These are phyloP conservation scores for Plagodis pulveraria DNA, from an alignment of 2,888 invertebrate genomes.

Conservation along the genomic window DNA sequence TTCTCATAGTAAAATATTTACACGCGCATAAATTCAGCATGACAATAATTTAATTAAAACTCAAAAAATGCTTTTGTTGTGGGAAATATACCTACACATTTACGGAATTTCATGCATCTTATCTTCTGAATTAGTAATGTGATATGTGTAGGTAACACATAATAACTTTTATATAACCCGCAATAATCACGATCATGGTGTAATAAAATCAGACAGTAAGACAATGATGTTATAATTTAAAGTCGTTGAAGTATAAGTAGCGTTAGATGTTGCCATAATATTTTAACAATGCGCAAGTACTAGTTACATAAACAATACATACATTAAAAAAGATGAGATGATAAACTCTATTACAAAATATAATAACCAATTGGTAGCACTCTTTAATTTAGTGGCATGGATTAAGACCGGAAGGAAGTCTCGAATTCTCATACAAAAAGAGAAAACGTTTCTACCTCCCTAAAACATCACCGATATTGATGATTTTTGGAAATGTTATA, in stretches of 20 bases:
- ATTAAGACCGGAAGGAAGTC: no score
- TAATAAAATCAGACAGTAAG: constrained; percentile 8
- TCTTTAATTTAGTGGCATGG: no score
- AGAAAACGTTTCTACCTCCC: no score
- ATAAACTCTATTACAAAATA: no score
- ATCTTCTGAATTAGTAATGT: constrained; percentile 7
- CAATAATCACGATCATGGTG: constrained; percentile 6
- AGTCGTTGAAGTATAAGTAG: constrained; percentile 15
- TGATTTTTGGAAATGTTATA: no score
- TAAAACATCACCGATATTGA: no score
- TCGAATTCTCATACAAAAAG: no score
- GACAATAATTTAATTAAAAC: constrained; percentile 12
- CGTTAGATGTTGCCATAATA: constrained; percentile 18
- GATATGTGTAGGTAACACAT: no score
- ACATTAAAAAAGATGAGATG: no score
- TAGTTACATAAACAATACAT: constrained; percentile 6
- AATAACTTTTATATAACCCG: constrained; percentile 3
- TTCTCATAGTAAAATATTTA: constrained; percentile 8
- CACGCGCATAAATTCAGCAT: constrained; percentile 5
- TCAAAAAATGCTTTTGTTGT: constrained; percentile 9
- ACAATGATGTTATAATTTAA: constrained; percentile 20
- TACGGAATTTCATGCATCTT: neutral
- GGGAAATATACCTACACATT: constrained; percentile 3
- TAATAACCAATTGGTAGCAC: no score
- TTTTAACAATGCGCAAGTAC: constrained; percentile 14